Conservation (phyloP, 2,113 vertebrate genomes). For the Upupa epops region DNA sequence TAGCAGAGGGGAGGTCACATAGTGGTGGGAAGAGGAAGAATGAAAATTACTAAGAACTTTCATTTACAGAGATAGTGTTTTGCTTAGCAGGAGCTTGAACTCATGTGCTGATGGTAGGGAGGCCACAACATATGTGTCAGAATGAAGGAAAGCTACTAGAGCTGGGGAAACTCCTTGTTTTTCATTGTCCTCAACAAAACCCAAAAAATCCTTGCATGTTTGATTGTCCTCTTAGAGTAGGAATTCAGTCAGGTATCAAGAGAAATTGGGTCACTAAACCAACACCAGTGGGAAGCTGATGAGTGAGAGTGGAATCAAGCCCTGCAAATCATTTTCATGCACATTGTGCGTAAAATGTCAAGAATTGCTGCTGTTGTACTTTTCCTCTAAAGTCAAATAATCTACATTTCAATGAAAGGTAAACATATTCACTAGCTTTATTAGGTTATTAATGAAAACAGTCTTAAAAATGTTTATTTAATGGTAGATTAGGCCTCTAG, state of each 20-base stretch:
- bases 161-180: neutral
- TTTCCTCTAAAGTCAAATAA: conserved; percentile 19
- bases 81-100: neutral
- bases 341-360: neutral
- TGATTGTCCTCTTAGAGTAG: neutral
- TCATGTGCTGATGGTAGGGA: neutral
- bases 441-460: conserved; percentile 19
- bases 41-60: neutral
- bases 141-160: neutral
- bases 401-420: neutral
- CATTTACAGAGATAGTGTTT: neutral
- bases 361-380: conserved; percentile 1
- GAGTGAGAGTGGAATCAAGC: neutral
- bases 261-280: neutral
- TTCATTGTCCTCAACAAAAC: neutral
- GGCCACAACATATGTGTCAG: neutral
- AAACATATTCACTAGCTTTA: neutral
- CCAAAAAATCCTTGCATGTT: neutral
- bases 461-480: neutral
- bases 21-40: neutral
- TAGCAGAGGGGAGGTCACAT: neutral
- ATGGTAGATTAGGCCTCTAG: neutral
- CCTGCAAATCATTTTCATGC: conserved; percentile 11
- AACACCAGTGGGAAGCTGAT: neutral
- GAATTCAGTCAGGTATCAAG: neutral